phyloP scores from a whole-genome alignment of 2,113 vertebrate species.

The Larimichthys crocea region DNA sequence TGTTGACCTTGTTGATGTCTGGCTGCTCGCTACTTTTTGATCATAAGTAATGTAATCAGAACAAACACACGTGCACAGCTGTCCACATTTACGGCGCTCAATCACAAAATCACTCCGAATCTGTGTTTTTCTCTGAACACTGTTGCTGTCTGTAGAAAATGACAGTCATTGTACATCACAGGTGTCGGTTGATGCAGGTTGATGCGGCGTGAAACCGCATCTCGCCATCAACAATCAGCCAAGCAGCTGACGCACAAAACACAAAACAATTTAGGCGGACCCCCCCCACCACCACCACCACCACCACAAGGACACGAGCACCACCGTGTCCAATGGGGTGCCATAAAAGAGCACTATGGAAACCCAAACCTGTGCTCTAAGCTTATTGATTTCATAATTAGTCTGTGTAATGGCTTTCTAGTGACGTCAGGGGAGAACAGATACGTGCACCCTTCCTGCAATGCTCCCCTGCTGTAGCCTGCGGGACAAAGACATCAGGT shows the following conservation, averaged over 20 bases:
- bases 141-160: conserved; percentile 7
- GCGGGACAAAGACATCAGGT: conserved; percentile 21
- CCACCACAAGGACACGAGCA: conserved; percentile 24
- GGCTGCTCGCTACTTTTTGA: too few relatives aligned
- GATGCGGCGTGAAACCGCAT: conserved; percentile 28
- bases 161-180: conserved; percentile 10
- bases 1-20: too few relatives aligned
- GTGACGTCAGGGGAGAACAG: conserved; percentile 44
- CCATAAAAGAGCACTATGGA: conserved; percentile 42
- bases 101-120: neutral
- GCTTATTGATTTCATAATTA: conserved; percentile 77
- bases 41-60: too few relatives aligned
- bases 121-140: conserved; percentile 12
- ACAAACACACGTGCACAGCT: too few relatives aligned
- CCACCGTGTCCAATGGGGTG: neutral
- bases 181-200: conserved; percentile 15
- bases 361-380: conserved; percentile 38
- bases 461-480: neutral
- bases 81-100: too few relatives aligned
- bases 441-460: conserved; percentile 16
- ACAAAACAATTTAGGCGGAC: conserved; percentile 38
- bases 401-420: conserved; percentile 40
- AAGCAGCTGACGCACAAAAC: conserved; percentile 36
- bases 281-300: neutral
- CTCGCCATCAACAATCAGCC: conserved; percentile 6